A percentile compares a stretch with the other conserved stretches of the same genome.
These are phyloP conservation scores for Papilio aristodemus DNA, from an alignment of 1,140 invertebrate species.

Conservation along the genomic window DNA sequence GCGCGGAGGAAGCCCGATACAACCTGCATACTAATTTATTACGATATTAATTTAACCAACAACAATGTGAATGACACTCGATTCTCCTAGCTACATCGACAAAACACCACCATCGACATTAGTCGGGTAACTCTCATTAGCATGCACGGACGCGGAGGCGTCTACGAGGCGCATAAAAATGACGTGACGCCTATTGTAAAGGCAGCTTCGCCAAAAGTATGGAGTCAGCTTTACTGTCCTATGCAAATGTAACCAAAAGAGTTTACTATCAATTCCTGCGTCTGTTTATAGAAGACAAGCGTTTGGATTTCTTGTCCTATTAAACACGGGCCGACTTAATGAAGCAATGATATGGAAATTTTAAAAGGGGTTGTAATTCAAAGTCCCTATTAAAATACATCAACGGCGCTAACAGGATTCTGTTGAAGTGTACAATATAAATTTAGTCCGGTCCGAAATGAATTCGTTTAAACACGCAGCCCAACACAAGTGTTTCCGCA, in stretches of 20 bases:
- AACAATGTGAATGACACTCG: slow-evolving; percentile 42
- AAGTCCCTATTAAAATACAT: slow-evolving; percentile 52
- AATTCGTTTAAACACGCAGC: slow-evolving; percentile 14
- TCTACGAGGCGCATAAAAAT: slow-evolving; percentile 64
- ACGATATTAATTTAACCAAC: slow-evolving; percentile 50
- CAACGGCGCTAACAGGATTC: slow-evolving; percentile 35
- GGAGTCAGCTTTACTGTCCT: slow-evolving; percentile 40
- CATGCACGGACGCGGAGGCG: slow-evolving; percentile 55
- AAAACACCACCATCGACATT: slow-evolving; percentile 34
- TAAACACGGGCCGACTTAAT: slow-evolving; percentile 39
- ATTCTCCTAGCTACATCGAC: slow-evolving; percentile 27
- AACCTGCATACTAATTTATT: slow-evolving; percentile 67
- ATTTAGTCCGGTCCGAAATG: slow-evolving; percentile 13
- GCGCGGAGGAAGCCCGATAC: slow-evolving; percentile 53
- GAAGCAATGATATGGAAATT: slow-evolving; percentile 64
- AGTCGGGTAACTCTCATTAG: slow-evolving; percentile 54
- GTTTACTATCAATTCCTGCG: slow-evolving; percentile 23
- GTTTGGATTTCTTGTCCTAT: slow-evolving; percentile 40
- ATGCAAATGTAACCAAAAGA: slow-evolving; percentile 45
- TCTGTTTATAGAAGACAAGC: slow-evolving; percentile 36
- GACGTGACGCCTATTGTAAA: slow-evolving; percentile 58
- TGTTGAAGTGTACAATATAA: slow-evolving; percentile 13
- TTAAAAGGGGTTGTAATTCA: slow-evolving; percentile 51
- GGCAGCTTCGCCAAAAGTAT: slow-evolving; percentile 64
- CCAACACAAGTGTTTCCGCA: slow-evolving; percentile 14